phyloP scores from a whole-genome alignment of 2,113 vertebrate genomes.

The Onychostruthus taczanowskii region DNA sequence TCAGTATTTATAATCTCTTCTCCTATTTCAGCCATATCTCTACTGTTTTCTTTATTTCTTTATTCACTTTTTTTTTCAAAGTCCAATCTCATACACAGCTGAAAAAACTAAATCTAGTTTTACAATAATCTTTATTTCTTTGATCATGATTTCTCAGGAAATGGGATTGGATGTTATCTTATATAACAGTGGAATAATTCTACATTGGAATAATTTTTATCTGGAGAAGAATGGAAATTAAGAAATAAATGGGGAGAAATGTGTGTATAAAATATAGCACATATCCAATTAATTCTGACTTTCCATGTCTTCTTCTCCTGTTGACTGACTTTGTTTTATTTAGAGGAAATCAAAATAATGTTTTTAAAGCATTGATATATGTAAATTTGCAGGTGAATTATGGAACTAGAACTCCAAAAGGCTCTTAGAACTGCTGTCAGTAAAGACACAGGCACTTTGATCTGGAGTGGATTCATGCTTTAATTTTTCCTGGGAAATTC shows the following conservation, averaged over 20 bases:
- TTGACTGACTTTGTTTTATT: neutral
- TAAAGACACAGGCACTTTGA: neutral
- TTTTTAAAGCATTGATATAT: neutral
- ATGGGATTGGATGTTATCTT: neutral
- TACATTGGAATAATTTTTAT: neutral
- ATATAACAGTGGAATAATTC: neutral
- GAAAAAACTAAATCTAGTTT: neutral
- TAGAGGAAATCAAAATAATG: neutral
- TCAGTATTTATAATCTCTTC: neutral
- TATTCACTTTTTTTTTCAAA: neutral
- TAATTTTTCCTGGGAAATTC: neutral
- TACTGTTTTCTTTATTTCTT: neutral
- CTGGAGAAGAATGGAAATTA: neutral
- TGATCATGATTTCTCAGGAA: neutral
- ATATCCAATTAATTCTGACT: neutral
- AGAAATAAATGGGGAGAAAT: neutral
- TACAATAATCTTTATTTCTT: neutral
- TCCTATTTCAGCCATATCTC: neutral
- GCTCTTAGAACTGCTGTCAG: neutral
- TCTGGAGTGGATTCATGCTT: neutral
- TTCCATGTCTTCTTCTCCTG: neutral
- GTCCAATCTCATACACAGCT: neutral
- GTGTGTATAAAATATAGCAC: neutral
- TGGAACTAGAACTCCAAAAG: neutral
- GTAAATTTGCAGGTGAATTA: neutral